Evolutionary conservation across 2,113 vertebrate genomes (phyloP).

Genomic region (Typhlomys cinereus): DNA sequence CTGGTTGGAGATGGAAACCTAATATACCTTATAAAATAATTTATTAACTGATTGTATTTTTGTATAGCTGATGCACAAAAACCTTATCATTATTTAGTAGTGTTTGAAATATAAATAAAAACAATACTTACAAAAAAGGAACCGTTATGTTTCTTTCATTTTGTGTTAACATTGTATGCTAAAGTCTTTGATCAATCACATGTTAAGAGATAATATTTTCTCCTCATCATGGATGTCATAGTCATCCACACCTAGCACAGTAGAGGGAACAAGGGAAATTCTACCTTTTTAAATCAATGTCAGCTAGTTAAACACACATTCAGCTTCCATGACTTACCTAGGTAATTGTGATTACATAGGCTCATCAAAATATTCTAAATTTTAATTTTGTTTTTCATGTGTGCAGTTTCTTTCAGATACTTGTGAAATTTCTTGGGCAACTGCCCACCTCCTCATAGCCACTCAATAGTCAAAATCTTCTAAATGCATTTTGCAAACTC

Average conservation of each 20-base stretch:
- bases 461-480: background rate
- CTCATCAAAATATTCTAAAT: background rate
- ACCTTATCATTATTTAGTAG: background rate
- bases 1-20: too few relatives aligned
- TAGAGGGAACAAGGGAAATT: background rate
- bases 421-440: background rate
- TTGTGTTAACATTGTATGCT: background rate
- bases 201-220: background rate
- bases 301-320: background rate
- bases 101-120: constrained; percentile 21
- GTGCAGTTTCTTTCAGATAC: background rate
- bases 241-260: background rate
- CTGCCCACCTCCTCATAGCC: background rate
- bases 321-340: background rate
- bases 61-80: background rate
- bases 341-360: background rate
- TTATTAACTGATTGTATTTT: background rate
- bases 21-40: background rate
- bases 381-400: background rate
- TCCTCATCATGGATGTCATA: background rate
- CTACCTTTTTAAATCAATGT: background rate
- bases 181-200: constrained; percentile 19
- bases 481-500: constrained; percentile 24
- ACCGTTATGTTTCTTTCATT: background rate
- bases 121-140: background rate